These are phyloP conservation scores for Manis crassicaudata DNA, from an alignment of 2,797 vertebrate species.

Conservation along the genomic window DNA sequence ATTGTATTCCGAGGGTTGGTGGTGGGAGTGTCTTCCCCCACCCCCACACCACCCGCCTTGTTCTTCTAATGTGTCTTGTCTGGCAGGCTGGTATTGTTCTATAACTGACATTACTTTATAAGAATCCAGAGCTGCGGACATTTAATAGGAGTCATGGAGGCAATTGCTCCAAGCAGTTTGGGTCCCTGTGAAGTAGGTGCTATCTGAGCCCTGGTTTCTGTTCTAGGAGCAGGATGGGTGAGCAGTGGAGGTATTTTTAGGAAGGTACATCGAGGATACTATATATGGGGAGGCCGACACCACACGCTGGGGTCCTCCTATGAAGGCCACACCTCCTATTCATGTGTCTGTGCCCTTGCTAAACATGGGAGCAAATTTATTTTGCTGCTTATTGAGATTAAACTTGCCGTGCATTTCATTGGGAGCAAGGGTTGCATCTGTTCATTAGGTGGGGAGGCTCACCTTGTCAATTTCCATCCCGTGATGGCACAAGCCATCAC, in stretches of 20 bases:
- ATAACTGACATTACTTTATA: slow-evolving; percentile 85
- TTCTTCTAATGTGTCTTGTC: slow-evolving; percentile 84
- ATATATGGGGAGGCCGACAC: neutral
- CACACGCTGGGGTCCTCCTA: neutral
- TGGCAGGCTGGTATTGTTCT: slow-evolving; percentile 86
- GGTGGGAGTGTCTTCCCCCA: slow-evolving; percentile 79
- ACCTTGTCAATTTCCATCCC: slow-evolving; percentile 93
- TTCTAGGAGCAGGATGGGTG: neutral
- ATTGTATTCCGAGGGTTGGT: slow-evolving; percentile 84
- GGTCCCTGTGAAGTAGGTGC: slow-evolving; percentile 76
- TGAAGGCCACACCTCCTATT: neutral
- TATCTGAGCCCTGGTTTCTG: slow-evolving; percentile 81
- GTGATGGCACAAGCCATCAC: slow-evolving; percentile 93
- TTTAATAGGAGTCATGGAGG: slow-evolving; percentile 82
- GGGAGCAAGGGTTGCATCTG: slow-evolving; percentile 86
- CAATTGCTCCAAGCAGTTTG: slow-evolving; percentile 77
- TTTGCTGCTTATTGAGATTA: slow-evolving; percentile 85
- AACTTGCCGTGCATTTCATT: slow-evolving; percentile 80
- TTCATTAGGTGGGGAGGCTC: slow-evolving; percentile 94
- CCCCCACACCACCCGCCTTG: slow-evolving; percentile 67
- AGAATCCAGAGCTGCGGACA: slow-evolving; percentile 82
- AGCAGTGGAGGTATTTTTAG: slow-evolving; percentile 72
- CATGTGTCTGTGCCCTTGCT: slow-evolving; percentile 18
- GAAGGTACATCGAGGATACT: slow-evolving; percentile 73
- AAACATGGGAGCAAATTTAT: slow-evolving; percentile 80